Base-by-base conservation (phyloP, 2,888 invertebrate species). In the Cheilosia variabilis region DNA sequence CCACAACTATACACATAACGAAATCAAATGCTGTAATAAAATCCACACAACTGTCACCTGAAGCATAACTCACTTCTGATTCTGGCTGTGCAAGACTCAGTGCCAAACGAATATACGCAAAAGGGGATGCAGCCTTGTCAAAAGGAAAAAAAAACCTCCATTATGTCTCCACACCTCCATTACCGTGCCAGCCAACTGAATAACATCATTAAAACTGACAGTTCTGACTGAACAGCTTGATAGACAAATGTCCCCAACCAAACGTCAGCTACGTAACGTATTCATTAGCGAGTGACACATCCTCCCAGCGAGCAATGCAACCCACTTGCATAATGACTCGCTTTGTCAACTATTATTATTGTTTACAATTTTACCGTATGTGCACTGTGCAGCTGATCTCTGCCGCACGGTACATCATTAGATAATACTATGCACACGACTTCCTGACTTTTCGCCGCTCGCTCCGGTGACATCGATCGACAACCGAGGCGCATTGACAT, bases 161-260 rank as follows among this genome's bases (percentile, higher is more conserved):
- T 79, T 78, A 83, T 75, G 71, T 86, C 76, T 76, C 80, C 76
- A 71, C 80, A 72, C 84, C 84, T 80, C 76, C 53, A 71, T 86
- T 66, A 62, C 58, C 22, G 43, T 62, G 69, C 65, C 84, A 72
- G 19, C 60, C 80, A 66, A 71, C 84, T 62, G 43, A 80, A 86
- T 80, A 80, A 86, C 80, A 86, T 86, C 80, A 86, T 86, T 86
- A 86, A 76, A 80, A 66, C 43, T 80, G 84, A 80, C 80, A 86
- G 84, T 76, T 80, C 55, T 84, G 80, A 80, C 65, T 80, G 50
- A 63, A 27, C 68, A 57, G 55, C 58, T 57, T 19, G 45, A 60
- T 47, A 47, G 60, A 76, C 71, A 80, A 57, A 43, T 76, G 52
- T 63, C 73, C 53, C 71, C 84, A 37, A 62, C 50, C 60, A 60